Base-by-base conservation (phyloP, 2,888 invertebrate species). In the Diarsia dahlii region DNA sequence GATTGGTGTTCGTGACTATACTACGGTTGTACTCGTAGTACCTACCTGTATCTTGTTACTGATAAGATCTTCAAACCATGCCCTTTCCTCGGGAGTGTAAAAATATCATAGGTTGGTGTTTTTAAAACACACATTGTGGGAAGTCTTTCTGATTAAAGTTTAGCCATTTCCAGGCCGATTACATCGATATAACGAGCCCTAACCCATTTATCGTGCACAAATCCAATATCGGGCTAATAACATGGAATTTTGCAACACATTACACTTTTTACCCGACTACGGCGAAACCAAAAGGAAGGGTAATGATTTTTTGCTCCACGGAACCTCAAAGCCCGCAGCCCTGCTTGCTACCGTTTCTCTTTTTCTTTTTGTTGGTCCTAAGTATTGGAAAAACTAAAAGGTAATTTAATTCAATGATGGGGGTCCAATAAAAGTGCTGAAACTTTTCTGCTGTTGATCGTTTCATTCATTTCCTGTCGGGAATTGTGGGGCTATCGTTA, bases 241-340 rank as follows among this genome's bases (percentile, higher is more conserved):
- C 62, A 8, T 46, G 54, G 50, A 62, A 56, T 80, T 84, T 84
- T 68, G 54, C 67, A 71, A 84, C 45, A 63, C 81, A 74, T 80
- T 81, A 80, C 54, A 62, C 50, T 80, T 81, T n/a, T n/a, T n/a
- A n/a, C n/a, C n/a, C n/a, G n/a, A n/a, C n/a, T n/a, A n/a, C n/a
- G n/a, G n/a, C n/a, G n/a, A n/a, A n/a, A n/a, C n/a, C n/a, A n/a
- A n/a, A n/a, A n/a, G n/a, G n/a, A n/a, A n/a, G n/a, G n/a, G n/a
- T n/a, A n/a, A n/a, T n/a, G n/a, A n/a, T n/a, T n/a, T n/a, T 81
- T 84, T 84, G 71, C 67, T 75, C 60, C 70, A 48, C 52, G 45
- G 56, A 39, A 84, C 60, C 75, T 69, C 68, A 75, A 84, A 84
- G 71, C 62, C 81, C 80, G 48, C 66, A 71, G 54, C n/a, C 70